Conservation (phyloP, 2,888 invertebrate genomes). For the Meghimatium bilineatum region DNA sequence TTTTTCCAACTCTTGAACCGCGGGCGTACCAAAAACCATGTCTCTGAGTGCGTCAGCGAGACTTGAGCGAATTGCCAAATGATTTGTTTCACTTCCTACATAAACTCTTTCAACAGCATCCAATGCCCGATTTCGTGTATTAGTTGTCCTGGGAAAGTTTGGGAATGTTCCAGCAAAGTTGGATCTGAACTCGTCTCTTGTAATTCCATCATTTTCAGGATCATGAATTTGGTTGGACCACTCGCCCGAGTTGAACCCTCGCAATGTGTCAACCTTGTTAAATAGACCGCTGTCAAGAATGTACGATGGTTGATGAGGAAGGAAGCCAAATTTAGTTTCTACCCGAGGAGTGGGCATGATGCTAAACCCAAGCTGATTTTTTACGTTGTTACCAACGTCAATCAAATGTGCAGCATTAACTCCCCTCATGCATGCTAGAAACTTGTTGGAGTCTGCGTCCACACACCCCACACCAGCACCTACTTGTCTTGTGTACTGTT, state of each 20-base stretch:
- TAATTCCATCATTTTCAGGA: conserved; percentile 20
- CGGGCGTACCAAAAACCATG: background rate
- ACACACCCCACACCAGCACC: background rate
- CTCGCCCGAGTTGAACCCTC: conserved; percentile 36
- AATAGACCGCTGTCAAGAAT: conserved; percentile 1
- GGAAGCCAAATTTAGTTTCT: conserved; percentile 38
- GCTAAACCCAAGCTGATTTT: background rate
- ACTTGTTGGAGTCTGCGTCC: background rate
- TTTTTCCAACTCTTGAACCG: background rate
- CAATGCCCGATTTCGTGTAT: background rate
- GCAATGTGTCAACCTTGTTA: conserved; percentile 34
- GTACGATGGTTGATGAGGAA: conserved; percentile 29
- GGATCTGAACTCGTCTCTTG: background rate
- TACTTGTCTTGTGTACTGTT: background rate
- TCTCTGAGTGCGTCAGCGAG: conserved; percentile 11
- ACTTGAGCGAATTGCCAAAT: background rate
- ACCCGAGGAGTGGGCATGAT: conserved; percentile 17
- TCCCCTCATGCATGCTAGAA: conserved; percentile 13
- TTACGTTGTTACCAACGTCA: background rate
- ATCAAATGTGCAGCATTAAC: background rate
- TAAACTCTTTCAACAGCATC: background rate
- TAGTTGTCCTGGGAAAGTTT: background rate
- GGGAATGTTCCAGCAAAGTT: background rate
- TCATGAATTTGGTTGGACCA: background rate
- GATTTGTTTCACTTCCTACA: conserved; percentile 22